Evolutionary conservation across 2,113 vertebrate genomes (phyloP), one percentile per base, ranked within the genome.

Genomic region (Crotalus tigris): DNA sequence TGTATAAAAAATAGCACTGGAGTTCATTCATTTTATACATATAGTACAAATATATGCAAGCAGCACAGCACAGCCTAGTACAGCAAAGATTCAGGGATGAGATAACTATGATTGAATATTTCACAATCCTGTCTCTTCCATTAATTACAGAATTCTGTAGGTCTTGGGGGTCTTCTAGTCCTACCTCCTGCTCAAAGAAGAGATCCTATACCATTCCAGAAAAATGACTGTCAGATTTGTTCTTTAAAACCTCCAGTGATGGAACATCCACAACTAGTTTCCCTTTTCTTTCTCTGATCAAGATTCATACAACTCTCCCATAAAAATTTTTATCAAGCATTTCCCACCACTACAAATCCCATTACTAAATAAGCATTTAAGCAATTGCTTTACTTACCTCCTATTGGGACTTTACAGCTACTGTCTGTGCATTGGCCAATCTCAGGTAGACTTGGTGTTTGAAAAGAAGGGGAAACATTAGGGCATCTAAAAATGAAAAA

Each of bases 391-490:
- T 0, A 91, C 91, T 96, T 95, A 97, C 96, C 97, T 97, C 95
- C 95, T 92, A 93, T 89, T 55, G 94, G 91, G 95, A 94, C 57
- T 92, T 94, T 95, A 92, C 95, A 15, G 90, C 58, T 61, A 94
- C 85, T 81, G 6, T 89, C 92, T 90, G 95, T 64, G 91, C 96
- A 91, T 95, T 94, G 90, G 92, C 95, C 91, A 94, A 1, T 26
- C 85, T 69, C 58, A 26, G 92, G 93, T 2, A 85, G 92, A 89
- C 46, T 92, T 57, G 90, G 85, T 61, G 94, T 93, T 15, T 57
- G 93, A 88, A 24, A 93, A 49, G 13, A 53, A 87, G 90, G 95
- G 94, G 88, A 86, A 95, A 49, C 95, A 97, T 97, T 94, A 95
- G 95, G 0, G 54, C 95, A 91, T 90, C 97, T 97, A 94, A 6